A percentile compares a stretch with the other conserved stretches of the same genome.
Conservation (phyloP, 1,140 invertebrate species). For the Papilio helenus region DNA sequence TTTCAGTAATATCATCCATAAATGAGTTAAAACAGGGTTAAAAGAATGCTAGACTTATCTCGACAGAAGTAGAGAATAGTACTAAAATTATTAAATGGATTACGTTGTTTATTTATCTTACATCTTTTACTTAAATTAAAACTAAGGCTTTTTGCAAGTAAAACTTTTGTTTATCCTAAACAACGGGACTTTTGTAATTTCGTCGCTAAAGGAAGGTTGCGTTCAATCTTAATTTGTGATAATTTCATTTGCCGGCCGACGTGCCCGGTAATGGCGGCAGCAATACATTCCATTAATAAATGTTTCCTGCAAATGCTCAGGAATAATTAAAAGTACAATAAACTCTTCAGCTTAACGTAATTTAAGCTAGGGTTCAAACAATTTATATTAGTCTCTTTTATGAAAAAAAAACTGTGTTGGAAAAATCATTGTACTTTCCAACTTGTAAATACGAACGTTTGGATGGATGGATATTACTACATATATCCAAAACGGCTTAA, state of each 20-base stretch:
- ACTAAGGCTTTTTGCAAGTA: not conserved
- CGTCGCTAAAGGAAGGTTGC: not conserved
- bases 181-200: not conserved
- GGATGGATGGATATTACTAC: too few species aligned
- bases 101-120: not conserved
- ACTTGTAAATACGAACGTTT: too few species aligned
- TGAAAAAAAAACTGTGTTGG: too few species aligned
- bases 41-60: not conserved
- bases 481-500: too few species aligned
- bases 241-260: conserved; percentile 22
- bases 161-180: conserved; percentile 6
- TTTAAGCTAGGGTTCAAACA: not conserved
- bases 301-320: not conserved
- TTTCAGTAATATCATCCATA: too few species aligned
- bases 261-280: not conserved
- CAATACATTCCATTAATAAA: conserved; percentile 11
- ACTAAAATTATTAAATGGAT: not conserved
- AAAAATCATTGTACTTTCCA: too few species aligned
- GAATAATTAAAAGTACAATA: not conserved
- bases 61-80: too few species aligned
- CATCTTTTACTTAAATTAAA: conserved; percentile 3
- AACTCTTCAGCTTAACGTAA: not conserved
- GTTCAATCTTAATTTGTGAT: conserved; percentile 27
- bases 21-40: not conserved
- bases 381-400: too few species aligned